Evolutionary conservation across 2,888 invertebrate species (phyloP), one percentile per base, ranked within the genome.

Genomic region (Lymantria dispar): DNA sequence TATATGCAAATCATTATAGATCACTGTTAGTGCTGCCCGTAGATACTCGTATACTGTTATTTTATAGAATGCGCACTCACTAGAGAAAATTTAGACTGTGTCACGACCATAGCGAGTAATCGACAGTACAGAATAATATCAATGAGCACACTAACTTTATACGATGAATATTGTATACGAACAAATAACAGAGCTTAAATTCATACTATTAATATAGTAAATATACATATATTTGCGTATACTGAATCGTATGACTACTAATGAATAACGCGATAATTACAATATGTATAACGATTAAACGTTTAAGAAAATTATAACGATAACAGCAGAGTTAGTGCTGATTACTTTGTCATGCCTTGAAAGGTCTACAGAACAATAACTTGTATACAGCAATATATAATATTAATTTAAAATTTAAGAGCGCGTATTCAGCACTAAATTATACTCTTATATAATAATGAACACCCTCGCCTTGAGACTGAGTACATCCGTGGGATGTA

Each of bases 161-260:
- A 72, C 74, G 74, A 74, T 72, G 78, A 76, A 80, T 84, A 85
- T 83, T 87, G 90, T 91, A 91, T 91, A 91, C 90, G 90, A 89
- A 87, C 88, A 87, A 89, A 88, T 81, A 78, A 81, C 87, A 85
- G 90, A 91, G 90, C 90, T 91, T 91, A 91, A 83, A 82, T 78
- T 73, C 74, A 74, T 83, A 85, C 74, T 82, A 76, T 75, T 74
- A 78, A 79, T 77, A 74, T 76, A 76, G 48, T 67, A 77, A 76
- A 68, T 75, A 80, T 78, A 77, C 78, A 75, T 74, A 78, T 76
- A 78, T 72, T 73, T 71, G 77, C 78, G 80, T 81, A 71, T 78
- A 76, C 70, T 71, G 74, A 73, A 65, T 74, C 74, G 74, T 68
- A 56, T 22, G 37, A 52, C 45, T 49, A 53, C 47, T n/a, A n/a